Percentiles rank a stretch among this genome's conserved stretches.
phyloP scores from a whole-genome alignment of 92 coral and sea anemone genomes.

The Palythoa caribaeorum region DNA sequence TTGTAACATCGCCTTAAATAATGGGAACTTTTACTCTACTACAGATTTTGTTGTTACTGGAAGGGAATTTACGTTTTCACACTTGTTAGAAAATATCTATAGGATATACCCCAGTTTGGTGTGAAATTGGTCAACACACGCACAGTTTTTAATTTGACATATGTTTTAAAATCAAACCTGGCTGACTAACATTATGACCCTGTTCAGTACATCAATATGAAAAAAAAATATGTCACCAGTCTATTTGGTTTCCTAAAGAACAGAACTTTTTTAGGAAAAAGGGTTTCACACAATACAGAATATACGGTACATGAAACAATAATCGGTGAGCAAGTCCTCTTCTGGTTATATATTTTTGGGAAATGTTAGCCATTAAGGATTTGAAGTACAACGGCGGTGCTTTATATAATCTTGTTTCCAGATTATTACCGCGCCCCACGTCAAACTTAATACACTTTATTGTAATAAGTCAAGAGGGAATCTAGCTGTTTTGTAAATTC shows the following conservation, averaged over 20 bases:
- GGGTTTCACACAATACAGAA: constrained; percentile 4
- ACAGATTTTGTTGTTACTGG: too few relatives aligned
- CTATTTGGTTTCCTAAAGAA: constrained; percentile 3
- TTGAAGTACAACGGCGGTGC: constrained; percentile 10
- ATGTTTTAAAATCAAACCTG: constrained; percentile 15
- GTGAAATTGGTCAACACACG: neutral
- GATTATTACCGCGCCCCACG: neutral
- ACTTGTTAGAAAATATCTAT: too few relatives aligned
- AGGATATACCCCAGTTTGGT: too few relatives aligned
- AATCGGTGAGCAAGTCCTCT: constrained; percentile 9
- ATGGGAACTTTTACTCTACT: too few relatives aligned
- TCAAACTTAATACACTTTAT: constrained; percentile 13
- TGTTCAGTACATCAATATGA: neutral
- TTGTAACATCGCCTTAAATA: too few relatives aligned
- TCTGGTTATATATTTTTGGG: neutral
- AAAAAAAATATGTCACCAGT: constrained; percentile 10
- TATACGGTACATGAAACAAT: neutral
- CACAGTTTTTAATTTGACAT: constrained; percentile 10
- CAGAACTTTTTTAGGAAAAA: neutral
- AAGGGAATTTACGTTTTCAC: too few relatives aligned
- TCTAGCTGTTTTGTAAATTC: constrained; percentile 5
- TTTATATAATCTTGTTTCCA: constrained; percentile 1
- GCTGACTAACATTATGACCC: constrained; percentile 5
- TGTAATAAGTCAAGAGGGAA: constrained; percentile 8
- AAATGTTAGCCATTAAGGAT: neutral